These are phyloP conservation scores for Cryptophagus acutangulus DNA, from an alignment of 2,888 invertebrate species.

Conservation along the genomic window DNA sequence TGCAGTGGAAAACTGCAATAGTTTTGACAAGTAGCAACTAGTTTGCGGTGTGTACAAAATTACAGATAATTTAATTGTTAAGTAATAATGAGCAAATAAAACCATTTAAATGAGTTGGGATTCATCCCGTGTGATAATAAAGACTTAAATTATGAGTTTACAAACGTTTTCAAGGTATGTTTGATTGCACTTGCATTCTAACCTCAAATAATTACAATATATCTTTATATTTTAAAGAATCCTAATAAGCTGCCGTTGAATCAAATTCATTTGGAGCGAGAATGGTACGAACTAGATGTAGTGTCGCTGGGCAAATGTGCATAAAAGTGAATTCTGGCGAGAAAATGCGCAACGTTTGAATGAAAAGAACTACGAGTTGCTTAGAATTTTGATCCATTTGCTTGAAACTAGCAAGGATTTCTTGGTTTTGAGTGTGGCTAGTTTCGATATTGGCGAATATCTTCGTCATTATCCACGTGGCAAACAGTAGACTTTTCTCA, in stretches of 20 bases:
- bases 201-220: conserved; percentile 2
- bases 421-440: conserved; percentile 92
- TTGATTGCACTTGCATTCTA: conserved; percentile 7
- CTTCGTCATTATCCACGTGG: conserved; percentile 98
- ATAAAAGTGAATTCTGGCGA: conserved; percentile 99
- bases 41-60: no score
- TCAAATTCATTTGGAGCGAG: conserved; percentile 40
- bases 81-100: no score
- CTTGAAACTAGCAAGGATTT: conserved; percentile 91
- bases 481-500: conserved; percentile 72
- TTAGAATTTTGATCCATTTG: conserved; percentile 91
- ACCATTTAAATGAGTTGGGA: no score
- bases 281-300: conserved; percentile 25
- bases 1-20: no score
- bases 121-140: no score
- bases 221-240: conserved; percentile 50
- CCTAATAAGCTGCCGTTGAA: conserved; percentile 56
- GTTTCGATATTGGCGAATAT: conserved; percentile 98
- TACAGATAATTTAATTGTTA: no score
- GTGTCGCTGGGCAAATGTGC: conserved; percentile 90
- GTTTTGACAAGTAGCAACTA: no score
- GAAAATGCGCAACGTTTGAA: conserved; percentile 95
- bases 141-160: conserved; percentile 24
- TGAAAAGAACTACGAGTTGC: conserved; percentile 95
- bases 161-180: conserved; percentile 31